These are phyloP conservation scores for Xylophagus ater DNA, from an alignment of 2,888 invertebrate species.

Conservation along the genomic window DNA sequence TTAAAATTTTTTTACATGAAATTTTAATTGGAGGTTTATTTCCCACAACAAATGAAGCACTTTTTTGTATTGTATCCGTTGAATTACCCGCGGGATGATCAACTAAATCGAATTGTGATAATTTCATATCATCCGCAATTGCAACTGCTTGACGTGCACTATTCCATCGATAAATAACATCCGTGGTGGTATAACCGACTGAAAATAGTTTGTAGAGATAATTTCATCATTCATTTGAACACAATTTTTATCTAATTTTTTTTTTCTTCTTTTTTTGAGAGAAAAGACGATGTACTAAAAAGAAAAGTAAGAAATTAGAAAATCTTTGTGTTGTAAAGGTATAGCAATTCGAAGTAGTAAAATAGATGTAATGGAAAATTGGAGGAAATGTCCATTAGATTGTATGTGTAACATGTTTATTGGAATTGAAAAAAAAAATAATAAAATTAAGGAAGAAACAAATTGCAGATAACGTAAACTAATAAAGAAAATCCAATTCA, in stretches of 20 bases:
- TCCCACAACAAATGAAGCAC: slow-evolving; percentile 20
- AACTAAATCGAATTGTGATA: slow-evolving; percentile 74
- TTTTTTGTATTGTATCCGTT: slow-evolving; percentile 42
- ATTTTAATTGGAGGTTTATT: slow-evolving; percentile 7
- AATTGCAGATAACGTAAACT: background rate
- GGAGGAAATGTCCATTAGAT: too few relatives aligned
- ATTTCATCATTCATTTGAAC: slow-evolving; percentile 4
- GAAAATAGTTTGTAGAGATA: slow-evolving; percentile 22
- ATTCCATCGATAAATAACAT: slow-evolving; percentile 67
- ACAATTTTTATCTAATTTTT: background rate
- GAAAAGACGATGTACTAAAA: background rate
- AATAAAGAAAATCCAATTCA: too few relatives aligned
- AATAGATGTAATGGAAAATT: too few relatives aligned
- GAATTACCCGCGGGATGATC: slow-evolving; percentile 61
- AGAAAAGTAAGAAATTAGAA: too few relatives aligned
- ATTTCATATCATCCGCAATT: slow-evolving; percentile 69
- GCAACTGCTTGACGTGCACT: slow-evolving; percentile 54
- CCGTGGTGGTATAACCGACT: slow-evolving; percentile 64
- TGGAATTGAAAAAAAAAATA: background rate
- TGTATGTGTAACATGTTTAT: too few relatives aligned
- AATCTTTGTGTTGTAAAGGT: too few relatives aligned
- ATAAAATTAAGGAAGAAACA: background rate
- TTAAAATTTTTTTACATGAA: slow-evolving; percentile 13
- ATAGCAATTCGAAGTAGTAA: too few relatives aligned
- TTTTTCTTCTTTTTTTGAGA: slow-evolving; percentile 6